Conservation (phyloP, 2,113 vertebrate genomes). For the Lanius collurio region DNA sequence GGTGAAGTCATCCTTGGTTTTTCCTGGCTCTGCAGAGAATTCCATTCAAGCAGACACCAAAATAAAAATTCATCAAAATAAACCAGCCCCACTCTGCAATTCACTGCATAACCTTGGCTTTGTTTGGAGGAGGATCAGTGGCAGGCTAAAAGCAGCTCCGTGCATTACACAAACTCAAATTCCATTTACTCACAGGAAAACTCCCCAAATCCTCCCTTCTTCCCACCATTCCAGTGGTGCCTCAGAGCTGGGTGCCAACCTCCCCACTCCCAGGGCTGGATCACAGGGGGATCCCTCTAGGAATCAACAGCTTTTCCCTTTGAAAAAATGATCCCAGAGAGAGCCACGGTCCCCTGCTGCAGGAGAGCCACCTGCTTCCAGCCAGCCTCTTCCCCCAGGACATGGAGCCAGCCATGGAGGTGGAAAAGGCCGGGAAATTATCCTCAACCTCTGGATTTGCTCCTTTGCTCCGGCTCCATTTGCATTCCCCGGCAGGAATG, state of each 20-base stretch:
- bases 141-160: neutral
- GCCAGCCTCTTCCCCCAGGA: neutral
- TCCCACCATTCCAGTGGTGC: slow-evolving; percentile 50
- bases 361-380: neutral
- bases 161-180: neutral
- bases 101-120: neutral
- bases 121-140: neutral
- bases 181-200: slow-evolving; percentile 10
- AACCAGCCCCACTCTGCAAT: neutral
- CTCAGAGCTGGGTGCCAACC: neutral
- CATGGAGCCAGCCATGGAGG: accelerated
- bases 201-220: neutral
- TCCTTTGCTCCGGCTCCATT: neutral
- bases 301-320: neutral
- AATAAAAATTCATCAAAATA: neutral
- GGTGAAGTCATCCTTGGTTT: neutral
- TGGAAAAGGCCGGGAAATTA: neutral
- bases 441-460: neutral
- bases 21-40: neutral
- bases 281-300: neutral
- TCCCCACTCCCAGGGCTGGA: neutral
- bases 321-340: neutral
- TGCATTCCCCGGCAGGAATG: neutral
- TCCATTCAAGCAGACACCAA: neutral
- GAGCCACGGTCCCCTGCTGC: neutral